These are phyloP conservation scores for Seira musarum DNA, from an alignment of 2,888 invertebrate species.

Conservation along the genomic window DNA sequence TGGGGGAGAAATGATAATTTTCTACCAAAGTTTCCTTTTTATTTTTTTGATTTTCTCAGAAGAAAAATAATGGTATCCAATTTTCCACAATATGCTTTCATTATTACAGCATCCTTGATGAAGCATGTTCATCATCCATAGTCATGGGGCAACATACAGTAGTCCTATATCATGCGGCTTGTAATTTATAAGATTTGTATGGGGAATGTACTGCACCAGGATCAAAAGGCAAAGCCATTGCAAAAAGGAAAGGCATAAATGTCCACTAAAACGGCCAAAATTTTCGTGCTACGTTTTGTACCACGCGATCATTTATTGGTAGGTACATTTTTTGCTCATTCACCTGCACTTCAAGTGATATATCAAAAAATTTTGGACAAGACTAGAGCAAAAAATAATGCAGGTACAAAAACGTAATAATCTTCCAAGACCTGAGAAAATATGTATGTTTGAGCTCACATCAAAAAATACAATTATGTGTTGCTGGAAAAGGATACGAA, in stretches of 20 bases:
- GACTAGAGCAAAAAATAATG: slow-evolving; percentile 7
- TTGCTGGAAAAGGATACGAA: neutral
- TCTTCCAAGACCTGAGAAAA: neutral
- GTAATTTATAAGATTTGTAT: neutral
- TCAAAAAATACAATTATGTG: neutral
- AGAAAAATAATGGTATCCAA: slow-evolving; percentile 18
- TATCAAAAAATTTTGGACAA: slow-evolving; percentile 3
- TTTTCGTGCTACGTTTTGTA: neutral
- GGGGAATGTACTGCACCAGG: neutral
- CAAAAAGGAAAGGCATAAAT: neutral
- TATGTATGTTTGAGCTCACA: neutral
- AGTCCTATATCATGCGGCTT: neutral
- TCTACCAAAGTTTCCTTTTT: slow-evolving; percentile 1
- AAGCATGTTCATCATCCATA: neutral
- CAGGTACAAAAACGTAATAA: neutral
- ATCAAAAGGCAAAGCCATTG: neutral
- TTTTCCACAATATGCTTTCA: slow-evolving; percentile 17
- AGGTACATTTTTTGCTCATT: neutral
- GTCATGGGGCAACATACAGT: neutral
- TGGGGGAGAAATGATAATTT: slow-evolving; percentile 8
- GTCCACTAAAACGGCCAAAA: neutral
- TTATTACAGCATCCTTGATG: slow-evolving; percentile 21
- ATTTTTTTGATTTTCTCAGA: slow-evolving; percentile 2
- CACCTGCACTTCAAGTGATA: neutral
- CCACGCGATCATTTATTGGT: neutral